phyloP scores from a whole-genome alignment of 2,113 vertebrate species.

The Cercocebus atys region DNA sequence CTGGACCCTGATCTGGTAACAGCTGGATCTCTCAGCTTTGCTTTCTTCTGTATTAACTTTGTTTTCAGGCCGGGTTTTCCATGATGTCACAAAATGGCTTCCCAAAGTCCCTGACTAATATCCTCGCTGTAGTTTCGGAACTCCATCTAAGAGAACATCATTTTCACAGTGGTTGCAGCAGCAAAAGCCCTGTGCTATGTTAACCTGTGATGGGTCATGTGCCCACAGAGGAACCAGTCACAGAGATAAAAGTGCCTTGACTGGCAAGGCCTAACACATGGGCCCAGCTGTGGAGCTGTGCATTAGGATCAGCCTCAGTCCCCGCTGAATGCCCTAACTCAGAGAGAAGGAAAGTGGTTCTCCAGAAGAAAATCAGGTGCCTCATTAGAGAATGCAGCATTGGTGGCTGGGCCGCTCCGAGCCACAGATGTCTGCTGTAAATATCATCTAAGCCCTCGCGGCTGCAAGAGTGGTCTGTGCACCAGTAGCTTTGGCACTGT shows the following conservation, averaged over 20 bases:
- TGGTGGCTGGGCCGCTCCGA: background rate
- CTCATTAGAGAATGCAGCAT: background rate
- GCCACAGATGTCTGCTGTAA: background rate
- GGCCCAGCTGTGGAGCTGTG: background rate
- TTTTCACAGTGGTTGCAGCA: background rate
- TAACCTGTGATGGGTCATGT: background rate
- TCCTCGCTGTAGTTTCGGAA: background rate
- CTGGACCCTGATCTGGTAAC: no score
- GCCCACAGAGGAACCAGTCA: background rate
- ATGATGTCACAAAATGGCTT: background rate
- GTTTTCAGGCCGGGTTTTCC: background rate
- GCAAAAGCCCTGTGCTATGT: background rate
- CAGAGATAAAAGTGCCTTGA: background rate
- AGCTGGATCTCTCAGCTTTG: background rate
- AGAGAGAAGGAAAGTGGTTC: background rate
- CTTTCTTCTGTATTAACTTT: background rate
- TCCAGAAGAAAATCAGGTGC: background rate
- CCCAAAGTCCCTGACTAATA: background rate
- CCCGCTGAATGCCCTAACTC: background rate
- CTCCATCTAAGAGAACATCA: background rate
- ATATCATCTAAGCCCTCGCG: background rate
- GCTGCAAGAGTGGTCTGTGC: background rate
- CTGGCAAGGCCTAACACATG: background rate
- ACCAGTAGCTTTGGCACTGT: background rate
- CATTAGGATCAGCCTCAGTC: background rate